Conservation (phyloP, 2,113 vertebrate species). For the Daboia siamensis region DNA sequence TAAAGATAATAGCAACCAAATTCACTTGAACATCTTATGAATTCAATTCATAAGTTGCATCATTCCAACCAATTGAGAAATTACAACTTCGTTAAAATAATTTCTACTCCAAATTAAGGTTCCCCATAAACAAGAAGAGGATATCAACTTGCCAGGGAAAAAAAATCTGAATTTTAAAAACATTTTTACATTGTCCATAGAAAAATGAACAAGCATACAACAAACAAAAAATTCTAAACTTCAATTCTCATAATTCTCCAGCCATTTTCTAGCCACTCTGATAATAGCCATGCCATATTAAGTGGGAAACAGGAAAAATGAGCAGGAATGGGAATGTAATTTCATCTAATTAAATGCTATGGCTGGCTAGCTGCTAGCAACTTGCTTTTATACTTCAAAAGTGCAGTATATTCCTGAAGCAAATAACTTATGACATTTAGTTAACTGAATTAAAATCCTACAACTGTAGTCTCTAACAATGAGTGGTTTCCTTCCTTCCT, state of each 20-base stretch:
- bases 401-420: background rate
- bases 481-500: background rate
- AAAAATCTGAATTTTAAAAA: background rate
- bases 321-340: background rate
- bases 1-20: background rate
- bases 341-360: background rate
- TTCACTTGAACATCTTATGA: background rate
- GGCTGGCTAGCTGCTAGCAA: background rate
- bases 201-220: background rate
- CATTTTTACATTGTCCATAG: background rate
- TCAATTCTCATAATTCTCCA: background rate
- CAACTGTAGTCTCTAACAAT: background rate
- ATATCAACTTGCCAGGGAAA: background rate
- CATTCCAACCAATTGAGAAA: background rate
- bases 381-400: background rate
- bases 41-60: background rate
- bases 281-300: background rate
- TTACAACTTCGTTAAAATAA: background rate
- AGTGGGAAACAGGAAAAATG: background rate
- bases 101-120: background rate
- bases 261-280: background rate
- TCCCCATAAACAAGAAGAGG: background rate
- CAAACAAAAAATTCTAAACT: background rate
- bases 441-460: background rate
- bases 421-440: background rate